Conservation (phyloP, 2,113 vertebrate species). For the Marmota flaviventris region DNA sequence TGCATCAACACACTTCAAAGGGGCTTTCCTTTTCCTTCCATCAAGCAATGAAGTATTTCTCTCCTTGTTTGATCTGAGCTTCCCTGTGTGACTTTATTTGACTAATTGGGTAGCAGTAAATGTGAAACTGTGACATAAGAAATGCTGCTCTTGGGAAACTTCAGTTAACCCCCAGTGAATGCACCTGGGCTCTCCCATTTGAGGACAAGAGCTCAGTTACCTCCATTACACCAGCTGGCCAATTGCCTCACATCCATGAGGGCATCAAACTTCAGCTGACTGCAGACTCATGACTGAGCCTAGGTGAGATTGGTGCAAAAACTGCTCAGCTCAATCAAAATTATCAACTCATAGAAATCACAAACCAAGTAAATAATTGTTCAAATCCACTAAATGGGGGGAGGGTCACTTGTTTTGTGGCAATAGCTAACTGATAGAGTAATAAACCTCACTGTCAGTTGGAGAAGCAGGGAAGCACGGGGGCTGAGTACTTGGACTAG, state of each 20-base stretch:
- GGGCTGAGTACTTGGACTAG: not conserved
- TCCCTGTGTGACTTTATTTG: not conserved
- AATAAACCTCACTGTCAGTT: not conserved
- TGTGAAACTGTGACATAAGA: not conserved
- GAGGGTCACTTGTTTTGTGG: not conserved
- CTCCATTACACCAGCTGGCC: not conserved
- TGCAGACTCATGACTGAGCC: not conserved
- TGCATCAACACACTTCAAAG: not conserved
- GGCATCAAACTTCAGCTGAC: not conserved
- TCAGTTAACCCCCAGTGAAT: not conserved
- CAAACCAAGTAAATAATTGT: not conserved
- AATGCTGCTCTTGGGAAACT: not conserved
- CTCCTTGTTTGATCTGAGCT: not conserved
- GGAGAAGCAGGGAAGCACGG: not conserved
- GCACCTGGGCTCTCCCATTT: not conserved
- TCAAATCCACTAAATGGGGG: not conserved
- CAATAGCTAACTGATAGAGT: not conserved
- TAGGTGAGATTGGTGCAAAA: not conserved
- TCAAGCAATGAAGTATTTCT: not conserved
- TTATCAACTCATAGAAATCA: not conserved
- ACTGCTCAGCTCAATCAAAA: not conserved
- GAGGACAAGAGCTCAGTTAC: not conserved
- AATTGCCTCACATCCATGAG: not conserved
- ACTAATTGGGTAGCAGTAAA: not conserved
- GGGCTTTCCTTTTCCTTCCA: not conserved